These are phyloP conservation scores for Ophiothrix spiculata DNA, from an alignment of 35 echinoderm and acorn worm species.

Conservation along the genomic window DNA sequence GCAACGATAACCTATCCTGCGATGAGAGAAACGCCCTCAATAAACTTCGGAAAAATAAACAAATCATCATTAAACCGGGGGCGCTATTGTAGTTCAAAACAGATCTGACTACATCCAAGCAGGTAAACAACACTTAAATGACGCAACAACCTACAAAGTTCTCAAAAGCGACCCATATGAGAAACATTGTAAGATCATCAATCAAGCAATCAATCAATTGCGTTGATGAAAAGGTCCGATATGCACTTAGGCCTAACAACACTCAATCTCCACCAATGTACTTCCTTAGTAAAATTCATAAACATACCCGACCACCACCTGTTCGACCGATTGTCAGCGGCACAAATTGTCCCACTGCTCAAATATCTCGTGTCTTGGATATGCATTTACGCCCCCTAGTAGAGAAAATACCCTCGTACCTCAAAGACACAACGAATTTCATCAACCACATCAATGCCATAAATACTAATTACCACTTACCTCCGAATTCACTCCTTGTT, in stretches of 20 bases:
- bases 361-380: conserved; percentile 6
- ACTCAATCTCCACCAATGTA: neutral
- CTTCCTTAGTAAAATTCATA: conserved; percentile 32
- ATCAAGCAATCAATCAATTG: too few species aligned
- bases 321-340: conserved; percentile 13
- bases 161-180: too few species aligned
- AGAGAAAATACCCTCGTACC: conserved; percentile 17
- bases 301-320: conserved; percentile 12
- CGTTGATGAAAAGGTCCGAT: too few species aligned
- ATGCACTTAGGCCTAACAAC: neutral
- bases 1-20: too few species aligned
- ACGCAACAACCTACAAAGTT: too few species aligned
- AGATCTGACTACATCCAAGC: too few species aligned
- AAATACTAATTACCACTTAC: neutral
- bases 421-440: conserved; percentile 32
- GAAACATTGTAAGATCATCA: too few species aligned
- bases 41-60: too few species aligned
- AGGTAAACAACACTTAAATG: too few species aligned
- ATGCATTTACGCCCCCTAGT: conserved; percentile 27
- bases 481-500: neutral
- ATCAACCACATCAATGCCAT: neutral
- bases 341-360: conserved; percentile 16
- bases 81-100: too few species aligned
- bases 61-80: too few species aligned
- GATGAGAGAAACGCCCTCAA: too few species aligned